Evolutionary conservation across 2,113 vertebrate genomes (phyloP).

Genomic region (Marcusenius ussheri): DNA sequence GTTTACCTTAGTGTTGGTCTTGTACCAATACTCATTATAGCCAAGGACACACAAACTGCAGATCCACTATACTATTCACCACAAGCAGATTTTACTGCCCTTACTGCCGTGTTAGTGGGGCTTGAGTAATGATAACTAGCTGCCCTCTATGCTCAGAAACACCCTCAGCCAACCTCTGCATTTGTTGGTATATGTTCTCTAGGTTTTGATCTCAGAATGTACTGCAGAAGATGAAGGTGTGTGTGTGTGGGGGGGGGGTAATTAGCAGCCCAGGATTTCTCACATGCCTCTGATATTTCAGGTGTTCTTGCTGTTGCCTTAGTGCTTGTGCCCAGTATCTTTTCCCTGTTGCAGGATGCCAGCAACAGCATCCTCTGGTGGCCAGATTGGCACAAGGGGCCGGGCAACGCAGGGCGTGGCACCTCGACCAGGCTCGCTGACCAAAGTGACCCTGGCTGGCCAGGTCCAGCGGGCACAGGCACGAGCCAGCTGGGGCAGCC

Average conservation of each 20-base stretch:
- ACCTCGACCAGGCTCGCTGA: constrained; percentile 54
- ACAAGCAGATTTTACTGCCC: neutral
- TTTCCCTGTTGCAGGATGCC: constrained; percentile 39
- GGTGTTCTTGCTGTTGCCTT: neutral
- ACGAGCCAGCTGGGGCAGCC: constrained; percentile 52
- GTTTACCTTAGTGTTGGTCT: neutral
- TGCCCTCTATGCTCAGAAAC: neutral
- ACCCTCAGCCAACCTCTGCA: neutral
- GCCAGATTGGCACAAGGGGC: constrained; percentile 29
- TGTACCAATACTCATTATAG: neutral
- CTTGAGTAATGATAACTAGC: neutral
- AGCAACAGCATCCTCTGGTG: constrained; percentile 39
- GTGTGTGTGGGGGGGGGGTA: too few relatives aligned
- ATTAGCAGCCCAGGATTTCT: neutral
- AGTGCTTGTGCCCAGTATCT: neutral
- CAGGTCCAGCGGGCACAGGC: constrained; percentile 67
- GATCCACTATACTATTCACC: neutral
- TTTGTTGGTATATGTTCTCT: neutral
- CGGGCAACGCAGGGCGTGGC: constrained; percentile 39
- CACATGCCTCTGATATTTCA: neutral
- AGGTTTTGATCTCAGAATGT: neutral
- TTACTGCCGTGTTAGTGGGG: neutral
- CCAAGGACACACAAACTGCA: neutral
- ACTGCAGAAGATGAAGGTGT: neutral
- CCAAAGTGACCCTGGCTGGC: constrained; percentile 60